These are phyloP conservation scores for Bombus fervidus DNA, from an alignment of 1,140 invertebrate species.

Conservation along the genomic window DNA sequence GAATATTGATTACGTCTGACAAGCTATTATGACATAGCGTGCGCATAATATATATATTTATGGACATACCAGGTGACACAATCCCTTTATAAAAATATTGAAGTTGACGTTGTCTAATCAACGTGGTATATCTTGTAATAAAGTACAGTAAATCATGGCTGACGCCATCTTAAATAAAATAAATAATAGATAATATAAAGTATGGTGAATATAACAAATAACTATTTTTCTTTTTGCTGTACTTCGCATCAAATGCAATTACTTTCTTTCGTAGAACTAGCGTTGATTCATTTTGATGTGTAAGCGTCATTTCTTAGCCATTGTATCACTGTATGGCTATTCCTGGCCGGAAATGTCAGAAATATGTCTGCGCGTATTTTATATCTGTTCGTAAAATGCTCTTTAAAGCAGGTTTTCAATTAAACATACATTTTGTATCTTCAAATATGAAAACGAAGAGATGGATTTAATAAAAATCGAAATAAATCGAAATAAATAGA, in stretches of 20 bases:
- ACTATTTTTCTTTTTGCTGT: neutral
- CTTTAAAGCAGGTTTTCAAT: neutral
- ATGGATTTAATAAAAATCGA: neutral
- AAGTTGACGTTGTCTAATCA: neutral
- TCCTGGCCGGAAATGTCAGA: constrained; percentile 8
- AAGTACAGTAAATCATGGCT: too few species aligned
- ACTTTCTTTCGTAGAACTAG: neutral
- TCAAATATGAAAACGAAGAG: neutral
- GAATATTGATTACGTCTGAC: neutral
- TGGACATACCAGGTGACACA: neutral
- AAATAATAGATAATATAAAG: neutral
- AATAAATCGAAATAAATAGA: neutral
- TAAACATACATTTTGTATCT: neutral
- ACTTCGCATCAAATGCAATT: neutral
- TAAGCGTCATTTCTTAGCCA: neutral
- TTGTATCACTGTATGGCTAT: constrained; percentile 24
- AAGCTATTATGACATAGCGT: neutral
- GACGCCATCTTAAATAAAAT: too few species aligned
- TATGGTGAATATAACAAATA: neutral
- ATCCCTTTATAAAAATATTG: neutral
- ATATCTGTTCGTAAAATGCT: neutral
- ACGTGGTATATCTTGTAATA: too few species aligned
- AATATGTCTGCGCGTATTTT: neutral
- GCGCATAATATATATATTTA: neutral
- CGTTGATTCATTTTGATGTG: constrained; percentile 13